These are phyloP conservation scores for Equus przewalskii DNA, from an alignment of 2,113 vertebrate species.

Conservation along the genomic window DNA sequence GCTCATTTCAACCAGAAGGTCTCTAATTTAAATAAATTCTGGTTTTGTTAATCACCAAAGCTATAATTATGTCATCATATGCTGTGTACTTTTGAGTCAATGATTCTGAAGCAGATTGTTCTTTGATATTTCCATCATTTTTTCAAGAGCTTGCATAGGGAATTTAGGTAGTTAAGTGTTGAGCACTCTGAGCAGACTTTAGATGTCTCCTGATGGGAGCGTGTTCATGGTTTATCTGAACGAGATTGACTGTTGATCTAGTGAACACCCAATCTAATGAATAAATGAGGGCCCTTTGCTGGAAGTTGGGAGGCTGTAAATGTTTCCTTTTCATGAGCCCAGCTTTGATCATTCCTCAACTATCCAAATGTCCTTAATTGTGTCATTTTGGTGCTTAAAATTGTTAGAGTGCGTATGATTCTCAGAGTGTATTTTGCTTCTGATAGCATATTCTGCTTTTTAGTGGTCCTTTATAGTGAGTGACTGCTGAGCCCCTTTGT, in stretches of 20 bases:
- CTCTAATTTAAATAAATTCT: slow-evolving; percentile 51
- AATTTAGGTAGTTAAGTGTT: slow-evolving; percentile 11
- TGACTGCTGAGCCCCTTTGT: neutral
- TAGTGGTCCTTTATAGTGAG: neutral
- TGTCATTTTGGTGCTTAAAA: slow-evolving; percentile 23
- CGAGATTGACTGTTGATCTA: neutral
- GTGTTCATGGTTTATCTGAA: neutral
- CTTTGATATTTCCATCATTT: slow-evolving; percentile 55
- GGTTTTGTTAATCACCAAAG: slow-evolving; percentile 55
- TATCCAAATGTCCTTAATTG: neutral
- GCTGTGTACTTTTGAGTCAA: neutral
- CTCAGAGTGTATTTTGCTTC: neutral
- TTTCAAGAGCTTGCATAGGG: slow-evolving; percentile 35
- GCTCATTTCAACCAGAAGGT: neutral
- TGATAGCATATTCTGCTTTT: neutral
- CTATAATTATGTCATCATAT: neutral
- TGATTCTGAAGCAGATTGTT: slow-evolving; percentile 49
- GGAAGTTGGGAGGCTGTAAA: neutral
- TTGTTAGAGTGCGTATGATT: neutral
- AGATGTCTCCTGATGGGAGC: neutral
- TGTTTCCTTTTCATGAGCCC: slow-evolving; percentile 3
- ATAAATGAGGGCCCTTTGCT: neutral
- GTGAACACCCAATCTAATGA: neutral
- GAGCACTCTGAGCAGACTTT: neutral
- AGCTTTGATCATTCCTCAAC: neutral